These are phyloP conservation scores for Protodeltote pygarga DNA, from an alignment of 2,888 invertebrate genomes.

Conservation along the genomic window DNA sequence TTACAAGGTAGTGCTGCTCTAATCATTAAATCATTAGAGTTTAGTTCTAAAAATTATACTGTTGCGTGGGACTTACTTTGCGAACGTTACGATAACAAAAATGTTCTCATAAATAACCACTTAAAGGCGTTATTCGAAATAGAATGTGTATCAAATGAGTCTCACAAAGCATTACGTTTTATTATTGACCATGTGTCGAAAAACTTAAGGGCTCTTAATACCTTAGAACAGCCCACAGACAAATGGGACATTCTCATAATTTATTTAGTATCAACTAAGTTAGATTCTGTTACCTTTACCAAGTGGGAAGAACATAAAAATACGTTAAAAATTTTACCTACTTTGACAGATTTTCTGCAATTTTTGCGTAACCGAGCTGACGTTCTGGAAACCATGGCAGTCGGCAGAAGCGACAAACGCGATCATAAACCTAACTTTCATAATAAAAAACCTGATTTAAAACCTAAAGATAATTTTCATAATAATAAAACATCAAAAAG, in stretches of 20 bases:
- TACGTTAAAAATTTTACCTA: not conserved
- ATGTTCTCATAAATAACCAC: not conserved
- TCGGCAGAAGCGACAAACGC: not conserved
- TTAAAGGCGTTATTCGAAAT: not conserved
- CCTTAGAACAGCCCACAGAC: not conserved
- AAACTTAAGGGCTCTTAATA: not conserved
- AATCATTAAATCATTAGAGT: not conserved
- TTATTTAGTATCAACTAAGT: not conserved
- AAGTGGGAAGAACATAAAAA: constrained; percentile 1
- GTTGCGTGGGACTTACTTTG: not conserved
- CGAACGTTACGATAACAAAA: not conserved
- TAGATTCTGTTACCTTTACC: not conserved
- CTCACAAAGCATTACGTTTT: not conserved
- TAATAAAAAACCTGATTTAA: not conserved
- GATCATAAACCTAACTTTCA: not conserved
- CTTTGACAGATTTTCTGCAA: not conserved
- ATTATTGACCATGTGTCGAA: not conserved
- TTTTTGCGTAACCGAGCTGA: too few relatives aligned
- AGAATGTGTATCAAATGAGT: not conserved
- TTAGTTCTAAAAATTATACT: not conserved
- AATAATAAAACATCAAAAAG: not conserved
- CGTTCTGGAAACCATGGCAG: not conserved
- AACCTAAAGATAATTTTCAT: not conserved
- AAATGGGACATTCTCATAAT: constrained; percentile 1
- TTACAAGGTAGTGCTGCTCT: not conserved